Evolutionary conservation across 1,140 invertebrate genomes (phyloP).

Genomic region (Sitophilus oryzae): DNA sequence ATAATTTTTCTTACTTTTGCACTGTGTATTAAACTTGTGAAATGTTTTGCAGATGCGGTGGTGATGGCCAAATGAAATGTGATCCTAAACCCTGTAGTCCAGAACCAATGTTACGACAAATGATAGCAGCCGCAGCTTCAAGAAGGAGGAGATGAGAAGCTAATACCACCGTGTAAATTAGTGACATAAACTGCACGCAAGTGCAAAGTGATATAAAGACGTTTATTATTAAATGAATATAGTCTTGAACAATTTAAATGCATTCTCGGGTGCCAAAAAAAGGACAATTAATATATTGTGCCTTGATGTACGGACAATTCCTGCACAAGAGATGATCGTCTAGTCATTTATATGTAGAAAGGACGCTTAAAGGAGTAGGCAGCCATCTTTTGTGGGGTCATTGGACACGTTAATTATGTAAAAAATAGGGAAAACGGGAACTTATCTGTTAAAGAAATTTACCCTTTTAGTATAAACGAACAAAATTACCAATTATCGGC

Average conservation of each 20-base stretch:
- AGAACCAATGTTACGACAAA: slow-evolving; percentile 80
- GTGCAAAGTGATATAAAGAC: slow-evolving; percentile 38
- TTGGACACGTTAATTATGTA: slow-evolving; percentile 3
- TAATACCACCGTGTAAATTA: slow-evolving; percentile 33
- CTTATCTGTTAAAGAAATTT: slow-evolving; percentile 9
- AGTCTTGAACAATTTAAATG: slow-evolving; percentile 33
- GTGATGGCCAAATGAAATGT: slow-evolving; percentile 87
- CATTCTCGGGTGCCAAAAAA: slow-evolving; percentile 46
- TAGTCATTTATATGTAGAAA: slow-evolving; percentile 18
- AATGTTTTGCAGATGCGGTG: slow-evolving; percentile 84
- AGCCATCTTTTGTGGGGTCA: slow-evolving; percentile 22
- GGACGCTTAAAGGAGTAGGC: slow-evolving; percentile 12
- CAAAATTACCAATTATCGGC: background rate
- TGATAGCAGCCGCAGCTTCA: slow-evolving; percentile 71
- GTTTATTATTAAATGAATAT: slow-evolving; percentile 36
- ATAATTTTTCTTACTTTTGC: too few species aligned
- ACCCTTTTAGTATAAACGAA: slow-evolving; percentile 7
- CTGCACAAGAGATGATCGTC: slow-evolving; percentile 25
- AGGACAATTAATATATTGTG: slow-evolving; percentile 39
- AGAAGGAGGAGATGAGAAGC: slow-evolving; percentile 64
- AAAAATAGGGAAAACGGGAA: slow-evolving; percentile 6
- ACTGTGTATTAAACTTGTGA: too few species aligned
- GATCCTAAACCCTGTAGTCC: slow-evolving; percentile 82
- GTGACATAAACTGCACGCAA: slow-evolving; percentile 36
- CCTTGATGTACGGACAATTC: slow-evolving; percentile 28